These are phyloP conservation scores for Mesochorus sp. DNA, from an alignment of 2,888 invertebrate species.

Conservation along the genomic window DNA sequence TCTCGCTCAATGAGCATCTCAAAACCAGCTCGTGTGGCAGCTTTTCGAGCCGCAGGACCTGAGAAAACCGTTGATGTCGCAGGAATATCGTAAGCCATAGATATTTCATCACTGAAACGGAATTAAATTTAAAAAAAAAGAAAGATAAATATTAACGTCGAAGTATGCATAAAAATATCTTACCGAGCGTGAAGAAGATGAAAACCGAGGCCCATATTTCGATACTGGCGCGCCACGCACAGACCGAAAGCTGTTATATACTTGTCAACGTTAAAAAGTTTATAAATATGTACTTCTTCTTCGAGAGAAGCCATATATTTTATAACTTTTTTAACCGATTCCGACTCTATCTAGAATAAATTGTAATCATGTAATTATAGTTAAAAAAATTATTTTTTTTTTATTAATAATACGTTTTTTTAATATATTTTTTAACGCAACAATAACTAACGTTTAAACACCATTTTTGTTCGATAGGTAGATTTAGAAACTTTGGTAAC, in stretches of 20 bases:
- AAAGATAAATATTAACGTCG: constrained; percentile 7
- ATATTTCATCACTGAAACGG: constrained; percentile 68
- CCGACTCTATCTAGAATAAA: not conserved
- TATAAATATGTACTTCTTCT: constrained; percentile 50
- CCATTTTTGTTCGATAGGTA: too few species aligned
- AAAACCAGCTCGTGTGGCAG: constrained; percentile 70
- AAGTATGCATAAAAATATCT: not conserved
- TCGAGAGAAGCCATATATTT: not conserved
- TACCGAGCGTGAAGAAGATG: constrained; percentile 73
- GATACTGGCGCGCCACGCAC: constrained; percentile 74
- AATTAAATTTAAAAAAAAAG: too few species aligned
- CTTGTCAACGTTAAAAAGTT: constrained; percentile 70
- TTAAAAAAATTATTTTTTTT: not conserved
- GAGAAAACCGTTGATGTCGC: constrained; percentile 70
- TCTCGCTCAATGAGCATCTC: constrained; percentile 53
- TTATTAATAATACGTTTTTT: too few species aligned
- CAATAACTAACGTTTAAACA: too few species aligned
- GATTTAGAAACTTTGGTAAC: too few species aligned
- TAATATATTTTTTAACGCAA: too few species aligned
- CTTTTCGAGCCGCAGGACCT: constrained; percentile 66
- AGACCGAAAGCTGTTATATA: constrained; percentile 78
- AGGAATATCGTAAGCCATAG: constrained; percentile 66
- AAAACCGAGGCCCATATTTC: constrained; percentile 77
- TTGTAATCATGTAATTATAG: too few species aligned
- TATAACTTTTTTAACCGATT: not conserved